These are phyloP conservation scores for Triops longicaudatus DNA, from an alignment of 1,140 invertebrate species.

Conservation along the genomic window DNA sequence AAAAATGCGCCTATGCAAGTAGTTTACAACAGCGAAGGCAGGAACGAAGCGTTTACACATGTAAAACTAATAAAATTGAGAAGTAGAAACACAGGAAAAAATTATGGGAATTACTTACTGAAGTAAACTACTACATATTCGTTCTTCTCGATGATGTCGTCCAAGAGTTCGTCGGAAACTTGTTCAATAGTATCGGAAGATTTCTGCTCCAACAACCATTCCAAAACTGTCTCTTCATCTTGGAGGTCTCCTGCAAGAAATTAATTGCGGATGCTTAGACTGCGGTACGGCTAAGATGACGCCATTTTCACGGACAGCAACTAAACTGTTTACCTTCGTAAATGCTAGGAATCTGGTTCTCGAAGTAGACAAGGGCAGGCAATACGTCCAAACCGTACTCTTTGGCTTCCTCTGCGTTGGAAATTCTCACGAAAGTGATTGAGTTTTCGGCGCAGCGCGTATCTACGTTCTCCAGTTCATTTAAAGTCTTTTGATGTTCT, in stretches of 20 bases:
- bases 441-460: conserved; percentile 83
- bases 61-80: too few relatives aligned
- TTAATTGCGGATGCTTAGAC: not conserved
- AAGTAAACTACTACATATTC: conserved; percentile 92
- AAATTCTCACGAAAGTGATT: conserved; percentile 80
- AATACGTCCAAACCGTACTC: conserved; percentile 84
- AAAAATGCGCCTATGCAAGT: too few relatives aligned
- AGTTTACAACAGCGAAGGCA: too few relatives aligned
- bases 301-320: not conserved
- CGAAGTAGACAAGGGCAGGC: conserved; percentile 80
- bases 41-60: too few relatives aligned
- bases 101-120: conserved; percentile 50
- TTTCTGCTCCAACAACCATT: conserved; percentile 84
- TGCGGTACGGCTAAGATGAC: not conserved
- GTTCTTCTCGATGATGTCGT: conserved; percentile 76
- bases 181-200: conserved; percentile 87
- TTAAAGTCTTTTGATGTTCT: conserved; percentile 74
- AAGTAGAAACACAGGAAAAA: not conserved
- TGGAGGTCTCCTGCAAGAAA: conserved; percentile 59
- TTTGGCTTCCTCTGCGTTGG: conserved; percentile 77
- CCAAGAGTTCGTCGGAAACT: conserved; percentile 84
- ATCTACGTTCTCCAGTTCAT: conserved; percentile 85
- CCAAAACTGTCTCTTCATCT: conserved; percentile 82
- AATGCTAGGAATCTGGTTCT: conserved; percentile 80
- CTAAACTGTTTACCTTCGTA: conserved; percentile 56